Evolutionary conservation across 2,888 invertebrate genomes (phyloP).

Genomic region (Tholera decimalis): DNA sequence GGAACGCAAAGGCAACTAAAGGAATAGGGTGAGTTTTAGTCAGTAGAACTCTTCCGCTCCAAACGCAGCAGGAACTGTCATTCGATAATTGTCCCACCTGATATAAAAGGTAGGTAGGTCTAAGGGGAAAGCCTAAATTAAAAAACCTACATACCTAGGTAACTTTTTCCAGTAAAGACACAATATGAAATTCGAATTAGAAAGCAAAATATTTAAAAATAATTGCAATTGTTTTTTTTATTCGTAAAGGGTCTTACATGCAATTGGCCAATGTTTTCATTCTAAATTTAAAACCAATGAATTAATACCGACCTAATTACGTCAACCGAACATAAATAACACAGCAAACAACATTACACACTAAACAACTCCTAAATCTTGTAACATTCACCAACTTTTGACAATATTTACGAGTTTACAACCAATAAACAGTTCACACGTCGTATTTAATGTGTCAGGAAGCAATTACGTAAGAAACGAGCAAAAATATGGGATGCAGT

Average conservation of each 20-base stretch:
- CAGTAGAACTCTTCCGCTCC: too few relatives aligned
- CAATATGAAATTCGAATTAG: too few relatives aligned
- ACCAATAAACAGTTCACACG: slow-evolving; percentile 81
- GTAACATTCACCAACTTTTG: slow-evolving; percentile 64
- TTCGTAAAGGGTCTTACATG: neutral
- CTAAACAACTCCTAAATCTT: slow-evolving; percentile 64
- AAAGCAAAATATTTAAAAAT: too few relatives aligned
- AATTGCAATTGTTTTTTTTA: neutral
- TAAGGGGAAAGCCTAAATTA: too few relatives aligned
- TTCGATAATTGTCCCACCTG: too few relatives aligned
- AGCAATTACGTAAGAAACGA: slow-evolving; percentile 72
- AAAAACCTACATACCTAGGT: too few relatives aligned
- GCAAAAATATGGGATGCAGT: slow-evolving; percentile 73
- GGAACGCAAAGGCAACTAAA: too few relatives aligned
- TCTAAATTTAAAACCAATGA: slow-evolving; percentile 31
- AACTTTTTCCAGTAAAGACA: too few relatives aligned
- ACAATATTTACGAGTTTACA: slow-evolving; percentile 82
- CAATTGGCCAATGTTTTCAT: neutral
- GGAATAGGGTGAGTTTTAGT: too few relatives aligned
- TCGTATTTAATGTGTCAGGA: slow-evolving; percentile 77
- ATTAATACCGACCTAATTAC: slow-evolving; percentile 59
- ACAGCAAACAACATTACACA: slow-evolving; percentile 50
- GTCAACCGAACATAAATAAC: slow-evolving; percentile 52
- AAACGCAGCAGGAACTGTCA: too few relatives aligned
- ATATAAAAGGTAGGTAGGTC: too few relatives aligned